Conservation (phyloP, 1,140 invertebrate genomes). For the Papilio glaucus region DNA sequence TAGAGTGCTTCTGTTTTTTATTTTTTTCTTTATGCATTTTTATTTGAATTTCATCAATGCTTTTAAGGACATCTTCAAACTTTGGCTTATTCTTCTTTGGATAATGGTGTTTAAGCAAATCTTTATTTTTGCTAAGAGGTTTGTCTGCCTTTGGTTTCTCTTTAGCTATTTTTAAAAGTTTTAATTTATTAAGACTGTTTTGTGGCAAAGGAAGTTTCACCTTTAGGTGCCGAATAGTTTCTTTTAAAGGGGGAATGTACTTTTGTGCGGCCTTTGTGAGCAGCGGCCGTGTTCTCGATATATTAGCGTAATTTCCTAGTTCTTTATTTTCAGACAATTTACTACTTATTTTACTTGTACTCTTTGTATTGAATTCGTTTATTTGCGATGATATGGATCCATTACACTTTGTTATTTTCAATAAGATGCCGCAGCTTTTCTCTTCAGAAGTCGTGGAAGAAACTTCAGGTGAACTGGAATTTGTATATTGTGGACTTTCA, state of each 20-base stretch:
- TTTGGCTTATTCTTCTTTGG: slow-evolving; percentile 75
- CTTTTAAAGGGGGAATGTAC: slow-evolving; percentile 79
- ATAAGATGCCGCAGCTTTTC: slow-evolving; percentile 64
- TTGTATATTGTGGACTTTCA: slow-evolving; percentile 48
- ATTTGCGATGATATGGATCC: slow-evolving; percentile 67
- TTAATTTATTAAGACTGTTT: slow-evolving; percentile 72
- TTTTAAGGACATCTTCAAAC: slow-evolving; percentile 82
- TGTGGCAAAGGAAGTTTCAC: slow-evolving; percentile 75
- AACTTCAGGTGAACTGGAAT: slow-evolving; percentile 74
- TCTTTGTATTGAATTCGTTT: slow-evolving; percentile 51
- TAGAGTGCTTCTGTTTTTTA: slow-evolving; percentile 67
- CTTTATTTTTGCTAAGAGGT: slow-evolving; percentile 47
- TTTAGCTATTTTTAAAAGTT: slow-evolving; percentile 74
- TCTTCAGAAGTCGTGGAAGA: slow-evolving; percentile 79
- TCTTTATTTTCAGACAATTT: slow-evolving; percentile 65
- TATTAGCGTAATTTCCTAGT: slow-evolving; percentile 50
- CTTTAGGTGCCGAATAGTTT: slow-evolving; percentile 69
- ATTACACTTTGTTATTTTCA: slow-evolving; percentile 75
- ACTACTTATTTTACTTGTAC: slow-evolving; percentile 53
- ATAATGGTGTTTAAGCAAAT: slow-evolving; percentile 44
- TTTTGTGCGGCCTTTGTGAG: slow-evolving; percentile 82
- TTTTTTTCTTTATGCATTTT: slow-evolving; percentile 73
- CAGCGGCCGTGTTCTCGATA: slow-evolving; percentile 56
- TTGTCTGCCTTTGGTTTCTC: slow-evolving; percentile 60
- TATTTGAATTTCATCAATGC: slow-evolving; percentile 79